Conservation (phyloP, 1,140 invertebrate genomes). For the Apis laboriosa region DNA sequence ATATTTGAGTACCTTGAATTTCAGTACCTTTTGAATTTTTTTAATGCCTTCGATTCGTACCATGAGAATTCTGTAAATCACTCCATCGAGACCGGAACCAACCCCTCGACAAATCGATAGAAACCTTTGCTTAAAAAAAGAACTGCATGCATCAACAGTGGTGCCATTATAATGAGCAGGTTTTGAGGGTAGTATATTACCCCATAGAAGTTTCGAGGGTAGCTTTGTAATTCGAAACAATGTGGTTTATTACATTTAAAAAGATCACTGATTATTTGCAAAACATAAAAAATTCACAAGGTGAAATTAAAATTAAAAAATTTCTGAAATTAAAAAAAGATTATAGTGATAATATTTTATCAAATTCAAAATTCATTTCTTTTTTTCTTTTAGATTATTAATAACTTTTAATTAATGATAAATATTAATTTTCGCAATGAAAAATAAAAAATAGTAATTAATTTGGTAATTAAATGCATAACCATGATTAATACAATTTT, state of each 20-base stretch:
- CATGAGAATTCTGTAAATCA: conserved; percentile 50
- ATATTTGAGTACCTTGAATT: conserved; percentile 21
- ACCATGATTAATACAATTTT: too few relatives aligned
- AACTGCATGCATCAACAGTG: conserved; percentile 3
- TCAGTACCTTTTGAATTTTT: conserved; percentile 23
- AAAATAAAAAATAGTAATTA: too few relatives aligned
- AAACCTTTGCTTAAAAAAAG: conserved; percentile 49
- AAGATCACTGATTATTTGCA: neutral
- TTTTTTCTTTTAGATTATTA: too few relatives aligned
- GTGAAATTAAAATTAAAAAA: too few relatives aligned
- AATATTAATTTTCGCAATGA: too few relatives aligned
- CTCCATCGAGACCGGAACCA: neutral
- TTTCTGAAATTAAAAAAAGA: too few relatives aligned
- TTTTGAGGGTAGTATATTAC: conserved; percentile 41
- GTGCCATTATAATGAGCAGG: conserved; percentile 29
- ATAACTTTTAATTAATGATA: too few relatives aligned
- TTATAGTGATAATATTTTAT: too few relatives aligned
- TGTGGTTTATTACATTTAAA: neutral
- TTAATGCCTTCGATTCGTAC: conserved; percentile 35
- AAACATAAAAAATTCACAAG: neutral
- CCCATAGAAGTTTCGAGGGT: neutral
- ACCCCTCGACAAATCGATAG: conserved; percentile 54
- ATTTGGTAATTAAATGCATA: too few relatives aligned
- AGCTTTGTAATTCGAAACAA: neutral
- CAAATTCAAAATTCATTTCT: too few relatives aligned